A percentile compares a stretch with the other conserved stretches of the same genome.
These are phyloP conservation scores for Fopius arisanus DNA, from an alignment of 1,140 invertebrate genomes.

Conservation along the genomic window DNA sequence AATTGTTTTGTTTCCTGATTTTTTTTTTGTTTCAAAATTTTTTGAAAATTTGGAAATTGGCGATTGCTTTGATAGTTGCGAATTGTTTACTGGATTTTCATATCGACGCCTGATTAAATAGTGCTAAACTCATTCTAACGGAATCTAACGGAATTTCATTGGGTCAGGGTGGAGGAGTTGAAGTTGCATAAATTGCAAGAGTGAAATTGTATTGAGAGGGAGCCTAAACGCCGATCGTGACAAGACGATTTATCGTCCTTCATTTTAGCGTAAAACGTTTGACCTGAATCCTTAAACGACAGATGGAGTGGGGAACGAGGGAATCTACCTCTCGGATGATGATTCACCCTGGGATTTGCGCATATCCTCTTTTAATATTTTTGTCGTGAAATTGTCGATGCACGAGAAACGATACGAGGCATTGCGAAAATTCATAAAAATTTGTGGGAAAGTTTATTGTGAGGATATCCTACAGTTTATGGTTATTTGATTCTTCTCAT, in stretches of 20 bases:
- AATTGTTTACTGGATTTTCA: too few relatives aligned
- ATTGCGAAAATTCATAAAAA: not conserved
- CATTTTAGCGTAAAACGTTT: slow-evolving; percentile 25
- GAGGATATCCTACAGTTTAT: not conserved
- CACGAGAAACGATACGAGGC: not conserved
- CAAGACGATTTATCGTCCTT: slow-evolving; percentile 32
- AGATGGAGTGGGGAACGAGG: not conserved
- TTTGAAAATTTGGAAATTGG: too few relatives aligned
- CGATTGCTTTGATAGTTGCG: too few relatives aligned
- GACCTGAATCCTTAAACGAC: slow-evolving; percentile 24
- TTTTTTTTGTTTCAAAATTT: too few relatives aligned
- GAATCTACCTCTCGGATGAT: not conserved
- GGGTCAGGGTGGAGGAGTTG: not conserved
- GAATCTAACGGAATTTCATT: not conserved
- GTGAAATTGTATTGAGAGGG: slow-evolving; percentile 18
- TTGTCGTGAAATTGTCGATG: slow-evolving; percentile 1
- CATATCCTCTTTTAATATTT: not conserved
- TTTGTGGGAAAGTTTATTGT: not conserved
- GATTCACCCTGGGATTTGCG: not conserved
- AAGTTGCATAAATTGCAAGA: not conserved
- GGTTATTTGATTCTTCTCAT: not conserved
- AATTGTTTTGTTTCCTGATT: too few relatives aligned
- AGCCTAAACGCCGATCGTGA: slow-evolving; percentile 16
- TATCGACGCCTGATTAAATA: too few relatives aligned
- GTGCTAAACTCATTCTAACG: not conserved